Base-by-base conservation (phyloP, 2,888 invertebrate species). In the Apodemia zela region DNA sequence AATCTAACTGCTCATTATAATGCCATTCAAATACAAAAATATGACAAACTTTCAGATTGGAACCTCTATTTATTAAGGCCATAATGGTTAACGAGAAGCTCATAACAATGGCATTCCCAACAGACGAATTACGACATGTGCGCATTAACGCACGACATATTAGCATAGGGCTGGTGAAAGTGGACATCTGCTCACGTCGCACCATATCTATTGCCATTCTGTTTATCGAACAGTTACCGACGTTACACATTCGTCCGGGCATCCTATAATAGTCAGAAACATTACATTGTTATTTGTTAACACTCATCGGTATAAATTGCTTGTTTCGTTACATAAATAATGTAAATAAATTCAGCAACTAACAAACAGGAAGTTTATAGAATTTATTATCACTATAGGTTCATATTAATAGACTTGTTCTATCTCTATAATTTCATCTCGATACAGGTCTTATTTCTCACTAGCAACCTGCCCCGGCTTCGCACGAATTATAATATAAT, bases 81-180 rank as follows among this genome's bases (percentile, higher is more conserved):
- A 25, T 54, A 29, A 54, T 29, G 7, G 17, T 51, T 49, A 21
- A 51, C 13, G 51, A 51, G 51, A 11, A 18, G 21, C 61, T 51
- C 49, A 49, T 45, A 61, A 61, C 51, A 18, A 63, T 47, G 59
- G 21, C 21, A 42, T 63, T 33, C 49, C 61, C 49, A 29, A 61
- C 51, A 17, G 51, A 21, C 60, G 68, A 71, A 73, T 81, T 81
- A 73, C 81, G 78, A 74, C 79, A 82, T 74, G 73, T 45, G 69
- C 72, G 63, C 73, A 74, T 72, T 42, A 72, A 78, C 78, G 76
- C 84, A 82, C 81, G 80, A 79, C 77, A 75, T 73, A 70, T 72
- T 65, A 76, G 73, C 78, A 75, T 54, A 65, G 82, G 80, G 74
- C 81, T 79, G 85, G 87, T 87, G 87, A 87, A 87, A 88, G 87